A percentile compares a stretch with the other conserved stretches of the same genome.
These are phyloP conservation scores for Propithecus coquereli DNA, from an alignment of 2,113 vertebrate species.

Conservation along the genomic window DNA sequence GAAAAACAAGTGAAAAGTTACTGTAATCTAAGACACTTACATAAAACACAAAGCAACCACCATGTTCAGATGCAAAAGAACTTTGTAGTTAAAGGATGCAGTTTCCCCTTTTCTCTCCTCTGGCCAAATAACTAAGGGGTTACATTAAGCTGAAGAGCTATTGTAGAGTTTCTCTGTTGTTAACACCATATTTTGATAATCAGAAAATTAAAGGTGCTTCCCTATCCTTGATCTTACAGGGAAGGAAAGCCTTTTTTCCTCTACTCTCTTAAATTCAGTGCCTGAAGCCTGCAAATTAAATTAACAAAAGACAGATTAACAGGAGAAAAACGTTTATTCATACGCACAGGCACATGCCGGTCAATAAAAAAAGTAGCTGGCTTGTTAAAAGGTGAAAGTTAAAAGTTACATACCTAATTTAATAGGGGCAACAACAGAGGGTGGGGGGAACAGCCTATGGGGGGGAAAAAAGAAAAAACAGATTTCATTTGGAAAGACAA, in stretches of 20 bases:
- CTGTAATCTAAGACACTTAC: background rate
- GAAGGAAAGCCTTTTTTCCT: background rate
- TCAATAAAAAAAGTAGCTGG: background rate
- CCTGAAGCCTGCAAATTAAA: background rate
- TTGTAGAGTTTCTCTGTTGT: background rate
- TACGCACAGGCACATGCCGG: background rate
- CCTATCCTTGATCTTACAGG: background rate
- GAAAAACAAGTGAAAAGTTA: constrained; percentile 9
- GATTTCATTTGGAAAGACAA: background rate
- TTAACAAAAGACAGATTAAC: background rate
- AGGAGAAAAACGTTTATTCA: background rate
- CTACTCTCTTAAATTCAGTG: background rate
- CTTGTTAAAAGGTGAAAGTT: background rate
- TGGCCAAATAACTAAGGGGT: background rate
- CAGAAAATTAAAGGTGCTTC: background rate
- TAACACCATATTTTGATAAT: background rate
- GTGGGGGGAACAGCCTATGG: background rate
- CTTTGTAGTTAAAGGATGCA: background rate
- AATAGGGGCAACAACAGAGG: background rate
- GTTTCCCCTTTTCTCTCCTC: background rate
- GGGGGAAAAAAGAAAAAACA: background rate
- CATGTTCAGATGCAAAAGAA: background rate
- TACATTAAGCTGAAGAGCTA: background rate
- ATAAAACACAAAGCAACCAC: background rate
- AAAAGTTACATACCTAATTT: background rate